These are phyloP conservation scores for Hozukius guyotensis DNA, from an alignment of 2,797 vertebrate genomes.

Conservation along the genomic window DNA sequence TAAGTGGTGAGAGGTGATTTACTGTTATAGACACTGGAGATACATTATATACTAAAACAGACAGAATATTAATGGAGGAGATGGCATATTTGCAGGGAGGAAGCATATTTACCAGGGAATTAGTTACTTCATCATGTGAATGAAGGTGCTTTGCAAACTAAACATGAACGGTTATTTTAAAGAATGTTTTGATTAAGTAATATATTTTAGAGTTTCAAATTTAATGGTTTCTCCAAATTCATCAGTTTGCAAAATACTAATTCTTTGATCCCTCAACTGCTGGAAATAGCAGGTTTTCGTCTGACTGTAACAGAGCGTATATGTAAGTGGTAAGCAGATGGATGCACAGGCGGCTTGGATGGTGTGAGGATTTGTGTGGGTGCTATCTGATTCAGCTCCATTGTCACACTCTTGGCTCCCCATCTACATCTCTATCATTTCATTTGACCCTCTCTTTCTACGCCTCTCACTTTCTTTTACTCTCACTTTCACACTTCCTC, in stretches of 20 bases:
- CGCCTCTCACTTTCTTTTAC: slow-evolving; percentile 52
- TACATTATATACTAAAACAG: not conserved
- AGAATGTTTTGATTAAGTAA: not conserved
- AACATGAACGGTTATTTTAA: not conserved
- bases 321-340: slow-evolving; percentile 53
- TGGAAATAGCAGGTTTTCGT: not conserved
- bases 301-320: not conserved
- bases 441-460: slow-evolving; percentile 36
- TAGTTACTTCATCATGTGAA: not conserved
- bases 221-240: not conserved
- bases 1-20: not conserved
- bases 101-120: not conserved
- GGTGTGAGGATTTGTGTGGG: slow-evolving; percentile 46
- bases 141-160: not conserved
- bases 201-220: not conserved
- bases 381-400: slow-evolving; percentile 41
- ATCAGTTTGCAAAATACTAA: not conserved
- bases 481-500: slow-evolving; percentile 60
- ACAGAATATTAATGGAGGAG: not conserved
- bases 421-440: slow-evolving; percentile 60
- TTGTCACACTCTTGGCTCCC: slow-evolving; percentile 45
- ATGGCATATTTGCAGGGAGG: not conserved
- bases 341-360: slow-evolving; percentile 20
- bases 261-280: not conserved
- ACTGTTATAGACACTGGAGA: not conserved